A percentile compares a stretch with the other conserved stretches of the same genome.
Conservation (phyloP, 2,797 vertebrate genomes). For the Sebastes oblongus region DNA sequence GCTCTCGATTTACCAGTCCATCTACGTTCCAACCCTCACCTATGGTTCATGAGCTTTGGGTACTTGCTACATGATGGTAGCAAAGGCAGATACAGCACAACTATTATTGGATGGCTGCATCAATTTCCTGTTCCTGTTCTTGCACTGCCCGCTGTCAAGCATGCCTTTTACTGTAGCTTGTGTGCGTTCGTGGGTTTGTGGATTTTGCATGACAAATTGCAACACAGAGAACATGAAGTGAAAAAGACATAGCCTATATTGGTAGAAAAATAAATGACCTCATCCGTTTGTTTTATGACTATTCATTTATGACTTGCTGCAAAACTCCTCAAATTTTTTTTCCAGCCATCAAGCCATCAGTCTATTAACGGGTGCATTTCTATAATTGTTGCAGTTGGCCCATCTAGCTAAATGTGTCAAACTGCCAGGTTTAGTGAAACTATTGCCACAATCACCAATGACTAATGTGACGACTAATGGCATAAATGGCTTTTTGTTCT, state of each 20-base stretch:
- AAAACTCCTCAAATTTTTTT: not conserved
- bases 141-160: not conserved
- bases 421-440: not conserved
- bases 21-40: too few species aligned
- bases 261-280: not conserved
- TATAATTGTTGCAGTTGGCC: not conserved
- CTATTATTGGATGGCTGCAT: not conserved
- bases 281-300: not conserved
- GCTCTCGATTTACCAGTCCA: too few species aligned
- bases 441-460: not conserved
- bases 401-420: not conserved
- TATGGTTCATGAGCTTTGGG: too few species aligned
- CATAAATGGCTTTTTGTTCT: not conserved
- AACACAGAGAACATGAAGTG: not conserved
- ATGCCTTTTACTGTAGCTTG: not conserved
- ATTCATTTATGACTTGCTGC: not conserved
- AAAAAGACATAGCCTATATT: not conserved
- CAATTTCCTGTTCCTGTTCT: not conserved
- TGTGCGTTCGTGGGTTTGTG: not conserved
- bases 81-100: not conserved
- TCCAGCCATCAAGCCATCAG: not conserved
- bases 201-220: not conserved
- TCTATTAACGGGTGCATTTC: not conserved
- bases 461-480: not conserved
- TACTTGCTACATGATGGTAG: not conserved